Conservation (phyloP, 2,113 vertebrate species). For the Lasiurus cinereus region DNA sequence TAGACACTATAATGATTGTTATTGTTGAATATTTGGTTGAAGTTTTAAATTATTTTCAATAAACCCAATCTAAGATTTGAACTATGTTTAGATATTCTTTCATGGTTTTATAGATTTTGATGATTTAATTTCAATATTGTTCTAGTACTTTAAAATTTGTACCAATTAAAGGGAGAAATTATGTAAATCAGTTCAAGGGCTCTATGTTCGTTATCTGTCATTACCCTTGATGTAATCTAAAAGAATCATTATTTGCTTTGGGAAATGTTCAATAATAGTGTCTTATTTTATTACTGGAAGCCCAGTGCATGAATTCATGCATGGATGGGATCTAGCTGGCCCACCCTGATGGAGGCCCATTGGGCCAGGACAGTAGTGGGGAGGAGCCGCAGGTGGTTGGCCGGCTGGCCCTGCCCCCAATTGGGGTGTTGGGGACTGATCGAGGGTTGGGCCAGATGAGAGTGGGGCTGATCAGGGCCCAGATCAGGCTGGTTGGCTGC, state of each 20-base stretch:
- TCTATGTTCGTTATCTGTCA: constrained; percentile 29
- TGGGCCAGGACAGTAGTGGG: too few relatives aligned
- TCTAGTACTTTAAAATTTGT: constrained; percentile 71
- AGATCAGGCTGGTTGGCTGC: too few relatives aligned
- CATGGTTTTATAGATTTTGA: constrained; percentile 44
- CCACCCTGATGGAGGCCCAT: too few relatives aligned
- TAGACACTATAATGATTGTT: background rate
- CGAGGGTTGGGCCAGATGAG: too few relatives aligned
- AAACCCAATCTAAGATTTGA: constrained; percentile 53
- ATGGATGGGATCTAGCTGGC: too few relatives aligned
- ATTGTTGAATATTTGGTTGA: background rate
- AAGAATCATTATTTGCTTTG: constrained; percentile 61
- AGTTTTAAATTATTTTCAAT: constrained; percentile 34
- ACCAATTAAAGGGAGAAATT: constrained; percentile 65
- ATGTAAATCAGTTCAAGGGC: constrained; percentile 24
- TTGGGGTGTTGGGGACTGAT: too few relatives aligned
- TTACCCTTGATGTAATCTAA: background rate
- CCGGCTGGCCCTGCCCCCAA: too few relatives aligned
- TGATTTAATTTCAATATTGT: constrained; percentile 62
- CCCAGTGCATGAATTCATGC: too few relatives aligned
- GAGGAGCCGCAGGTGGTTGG: too few relatives aligned
- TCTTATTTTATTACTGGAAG: constrained; percentile 2
- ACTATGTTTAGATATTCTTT: constrained; percentile 44
- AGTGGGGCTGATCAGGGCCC: too few relatives aligned
- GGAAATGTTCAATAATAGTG: constrained; percentile 45